Base-by-base conservation (phyloP, 2,113 vertebrate genomes). In the Condylura cristata region DNA sequence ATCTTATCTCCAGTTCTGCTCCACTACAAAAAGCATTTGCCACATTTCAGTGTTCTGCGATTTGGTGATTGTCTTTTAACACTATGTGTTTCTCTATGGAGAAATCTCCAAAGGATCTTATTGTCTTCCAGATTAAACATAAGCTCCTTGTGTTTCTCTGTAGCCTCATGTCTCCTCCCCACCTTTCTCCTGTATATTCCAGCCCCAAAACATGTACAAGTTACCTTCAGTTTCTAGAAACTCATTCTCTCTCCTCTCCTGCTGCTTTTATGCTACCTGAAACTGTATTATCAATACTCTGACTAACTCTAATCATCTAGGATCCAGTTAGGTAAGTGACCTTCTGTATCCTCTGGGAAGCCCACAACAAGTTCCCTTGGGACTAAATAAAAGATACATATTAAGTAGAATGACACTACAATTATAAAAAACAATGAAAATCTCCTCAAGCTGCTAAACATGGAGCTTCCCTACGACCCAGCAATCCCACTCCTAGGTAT, bases 391-490 rank as follows among this genome's bases (percentile, higher is more conserved):
- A 80, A 68, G 6, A 48, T 8, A 71, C 6, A 71, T n/a, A 70
- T 26, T 61, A 81, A 30, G 11, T 32, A 91, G 28, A 61, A 13
- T 26, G 12, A 76, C 37, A 91, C 9, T 91, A 79, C 92, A 95
- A 68, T 63, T 60, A 82, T 46, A 78, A 14, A 79, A 80, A 87
- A 91, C 7, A 93, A n/a, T n/a, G n/a, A n/a, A n/a, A n/a, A n/a
- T n/a, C n/a, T n/a, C n/a, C n/a, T n/a, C n/a, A n/a, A n/a, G n/a
- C n/a, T n/a, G n/a, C n/a, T n/a, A n/a, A n/a, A n/a, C n/a, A n/a
- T n/a, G n/a, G n/a, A n/a, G n/a, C n/a, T n/a, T n/a, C n/a, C n/a
- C n/a, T n/a, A n/a, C n/a, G n/a, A n/a, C n/a, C n/a, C n/a, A n/a
- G n/a, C n/a, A n/a, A n/a, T n/a, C n/a, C n/a, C n/a, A n/a, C n/a